These are phyloP conservation scores for Ischnus inquisitorius DNA, from an alignment of 2,888 invertebrate genomes.

Conservation along the genomic window DNA sequence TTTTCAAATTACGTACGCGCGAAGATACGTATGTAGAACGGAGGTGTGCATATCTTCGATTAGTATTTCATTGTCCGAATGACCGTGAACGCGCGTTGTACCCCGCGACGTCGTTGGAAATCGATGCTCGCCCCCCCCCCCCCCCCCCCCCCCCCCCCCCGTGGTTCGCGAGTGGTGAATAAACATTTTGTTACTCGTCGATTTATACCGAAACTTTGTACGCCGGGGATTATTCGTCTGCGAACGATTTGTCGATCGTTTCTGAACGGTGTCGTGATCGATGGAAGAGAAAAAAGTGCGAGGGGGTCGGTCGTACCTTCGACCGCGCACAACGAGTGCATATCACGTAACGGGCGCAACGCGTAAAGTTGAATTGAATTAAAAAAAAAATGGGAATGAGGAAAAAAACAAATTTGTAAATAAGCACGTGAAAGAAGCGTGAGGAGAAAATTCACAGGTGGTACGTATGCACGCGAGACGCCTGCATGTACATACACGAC, in stretches of 20 bases:
- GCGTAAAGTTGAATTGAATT: conserved; percentile 68
- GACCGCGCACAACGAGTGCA: conserved; percentile 77
- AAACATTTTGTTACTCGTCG: conserved; percentile 55
- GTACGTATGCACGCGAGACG: conserved; percentile 66
- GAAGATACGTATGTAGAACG: conserved; percentile 1
- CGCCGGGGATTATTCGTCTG: conserved; percentile 57
- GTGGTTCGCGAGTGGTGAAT: conserved; percentile 51
- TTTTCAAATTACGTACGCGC: conserved; percentile 18
- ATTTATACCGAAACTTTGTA: conserved; percentile 65
- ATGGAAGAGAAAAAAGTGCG: conserved; percentile 61
- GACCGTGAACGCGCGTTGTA: conserved; percentile 37
- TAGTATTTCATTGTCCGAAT: conserved; percentile 48
- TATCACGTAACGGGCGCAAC: conserved; percentile 66
- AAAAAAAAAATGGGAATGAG: conserved; percentile 17
- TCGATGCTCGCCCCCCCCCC: conserved; percentile 32
- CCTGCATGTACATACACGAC: conserved; percentile 71
- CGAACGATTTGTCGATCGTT: conserved; percentile 54
- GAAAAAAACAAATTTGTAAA: conserved; percentile 60
- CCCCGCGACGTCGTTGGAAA: conserved; percentile 32
- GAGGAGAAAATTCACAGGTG: conserved; percentile 45
- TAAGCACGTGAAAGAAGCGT: conserved; percentile 59
- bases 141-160: conserved; percentile 39
- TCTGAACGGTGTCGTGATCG: conserved; percentile 61
- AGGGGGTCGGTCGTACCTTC: conserved; percentile 67
- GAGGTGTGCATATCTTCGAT: conserved; percentile 52